Evolutionary conservation across 1,140 invertebrate genomes (phyloP).

Genomic region (Megalonaias nervosa): DNA sequence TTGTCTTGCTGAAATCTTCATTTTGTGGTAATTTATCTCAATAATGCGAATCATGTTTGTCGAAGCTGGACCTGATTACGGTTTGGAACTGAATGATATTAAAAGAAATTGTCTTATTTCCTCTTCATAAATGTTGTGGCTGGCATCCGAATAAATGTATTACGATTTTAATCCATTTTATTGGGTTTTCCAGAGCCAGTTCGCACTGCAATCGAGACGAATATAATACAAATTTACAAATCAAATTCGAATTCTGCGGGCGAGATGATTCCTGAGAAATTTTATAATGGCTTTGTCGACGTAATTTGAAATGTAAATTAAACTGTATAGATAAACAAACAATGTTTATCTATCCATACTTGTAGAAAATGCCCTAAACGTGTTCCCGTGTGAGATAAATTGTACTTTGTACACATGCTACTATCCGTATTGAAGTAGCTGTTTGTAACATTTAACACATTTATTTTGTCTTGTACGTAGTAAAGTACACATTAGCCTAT

Average conservation of each 20-base stretch:
- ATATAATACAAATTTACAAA: slow-evolving; percentile 23
- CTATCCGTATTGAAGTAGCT: too few relatives aligned
- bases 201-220: slow-evolving; percentile 18
- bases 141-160: slow-evolving; percentile 3
- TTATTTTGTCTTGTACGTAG: too few relatives aligned
- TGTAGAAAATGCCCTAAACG: too few relatives aligned
- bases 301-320: background rate
- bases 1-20: slow-evolving; percentile 18
- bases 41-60: slow-evolving; percentile 16
- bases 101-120: slow-evolving; percentile 32
- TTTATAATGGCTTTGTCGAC: background rate
- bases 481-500: too few relatives aligned
- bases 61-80: slow-evolving; percentile 36
- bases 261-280: background rate
- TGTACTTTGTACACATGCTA: too few relatives aligned
- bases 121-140: slow-evolving; percentile 7
- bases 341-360: too few relatives aligned
- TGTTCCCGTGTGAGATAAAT: too few relatives aligned
- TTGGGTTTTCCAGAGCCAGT: slow-evolving; percentile 1
- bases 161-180: slow-evolving; percentile 22
- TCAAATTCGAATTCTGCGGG: slow-evolving; percentile 4
- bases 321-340: too few relatives aligned
- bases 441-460: too few relatives aligned
- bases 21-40: slow-evolving; percentile 31
- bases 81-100: slow-evolving; percentile 37